These are phyloP conservation scores for Leucania comma DNA, from an alignment of 2,888 invertebrate genomes.

Conservation along the genomic window DNA sequence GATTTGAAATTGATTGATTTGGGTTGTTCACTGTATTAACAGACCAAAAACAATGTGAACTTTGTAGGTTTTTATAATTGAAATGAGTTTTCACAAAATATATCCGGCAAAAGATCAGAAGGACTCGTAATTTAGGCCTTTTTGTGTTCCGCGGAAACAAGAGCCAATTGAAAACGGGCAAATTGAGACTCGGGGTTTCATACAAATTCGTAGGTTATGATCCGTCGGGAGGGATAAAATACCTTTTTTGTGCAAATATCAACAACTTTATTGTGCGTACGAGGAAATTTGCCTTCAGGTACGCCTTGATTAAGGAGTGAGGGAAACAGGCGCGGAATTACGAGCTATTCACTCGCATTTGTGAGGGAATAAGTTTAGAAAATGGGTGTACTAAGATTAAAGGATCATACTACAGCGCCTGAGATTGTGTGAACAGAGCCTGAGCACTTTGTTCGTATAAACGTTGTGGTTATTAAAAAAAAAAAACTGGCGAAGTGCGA, in stretches of 20 bases:
- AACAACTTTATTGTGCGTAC: constrained; percentile 65
- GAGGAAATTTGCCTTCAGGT: constrained; percentile 67
- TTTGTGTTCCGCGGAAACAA: constrained; percentile 57
- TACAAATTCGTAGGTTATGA: constrained; percentile 66
- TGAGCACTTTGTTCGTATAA: constrained; percentile 42
- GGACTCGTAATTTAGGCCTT: constrained; percentile 36
- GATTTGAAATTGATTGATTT: constrained; percentile 24
- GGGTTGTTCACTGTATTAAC: background rate
- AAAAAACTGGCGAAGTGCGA: background rate
- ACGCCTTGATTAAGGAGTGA: constrained; percentile 71
- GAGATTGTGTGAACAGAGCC: constrained; percentile 44
- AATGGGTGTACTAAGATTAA: constrained; percentile 58
- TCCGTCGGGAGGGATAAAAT: constrained; percentile 68
- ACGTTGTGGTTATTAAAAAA: constrained; percentile 51
- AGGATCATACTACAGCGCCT: constrained; percentile 19
- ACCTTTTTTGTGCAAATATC: constrained; percentile 72
- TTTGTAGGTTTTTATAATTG: constrained; percentile 20
- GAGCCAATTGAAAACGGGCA: constrained; percentile 67
- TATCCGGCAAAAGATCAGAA: constrained; percentile 21
- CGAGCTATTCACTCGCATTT: constrained; percentile 65
- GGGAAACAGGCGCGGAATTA: constrained; percentile 59
- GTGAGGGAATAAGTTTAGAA: constrained; percentile 64
- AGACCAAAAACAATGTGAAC: constrained; percentile 5
- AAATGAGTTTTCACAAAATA: constrained; percentile 41
- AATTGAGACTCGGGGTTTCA: constrained; percentile 64